Evolutionary conservation across 2,113 vertebrate genomes (phyloP), one percentile per base, ranked within the genome.

Genomic region (Hystrix cristata): DNA sequence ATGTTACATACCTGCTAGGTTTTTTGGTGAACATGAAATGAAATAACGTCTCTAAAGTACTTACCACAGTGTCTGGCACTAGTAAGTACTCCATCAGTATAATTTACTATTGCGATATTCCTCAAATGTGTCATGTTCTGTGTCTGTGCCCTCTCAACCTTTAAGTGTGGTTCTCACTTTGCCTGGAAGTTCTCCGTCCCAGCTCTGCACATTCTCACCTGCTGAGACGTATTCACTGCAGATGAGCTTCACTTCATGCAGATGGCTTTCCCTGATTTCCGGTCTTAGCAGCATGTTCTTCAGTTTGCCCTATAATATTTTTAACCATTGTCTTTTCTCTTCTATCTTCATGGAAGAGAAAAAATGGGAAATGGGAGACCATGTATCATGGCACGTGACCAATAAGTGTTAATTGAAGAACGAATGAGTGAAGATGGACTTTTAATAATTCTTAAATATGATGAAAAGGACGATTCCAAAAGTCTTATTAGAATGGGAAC

Each of bases 1-100:
- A 67, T 53, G 67, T 64, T 82, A 59, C 5, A 43, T 91, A 48
- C 16, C 21, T 89, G 27, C 78, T 72, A 82, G 23, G 31, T 29
- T 90, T 91, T 38, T 81, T 91, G 72, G 72, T 71, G 65, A 95
- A 59, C 55, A 34, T 55, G 59, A 92, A 94, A 71, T 91, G 91
- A 97, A 59, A n/a, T 87, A 71, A 76, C 85, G 71, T 43, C 43
- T 59, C 11, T 48, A 67, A 84, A 59, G 53, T 71, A 16, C 29
- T 69, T 62, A n/a, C n/a, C 43, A 21, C 23, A 81, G 60, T 31
- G 48, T 81, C 83, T 74, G 74, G n/a, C n/a, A 34, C 43, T 64
- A 46, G 81, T 46, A 55, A 74, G 43, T 87, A 29, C 57, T 80
- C 67, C 7, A 23, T 88, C 79, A 51, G 74, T 8, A 9, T 38